Evolutionary conservation across 2,888 invertebrate genomes (phyloP).

Genomic region (Eutolmus rufibarbis): DNA sequence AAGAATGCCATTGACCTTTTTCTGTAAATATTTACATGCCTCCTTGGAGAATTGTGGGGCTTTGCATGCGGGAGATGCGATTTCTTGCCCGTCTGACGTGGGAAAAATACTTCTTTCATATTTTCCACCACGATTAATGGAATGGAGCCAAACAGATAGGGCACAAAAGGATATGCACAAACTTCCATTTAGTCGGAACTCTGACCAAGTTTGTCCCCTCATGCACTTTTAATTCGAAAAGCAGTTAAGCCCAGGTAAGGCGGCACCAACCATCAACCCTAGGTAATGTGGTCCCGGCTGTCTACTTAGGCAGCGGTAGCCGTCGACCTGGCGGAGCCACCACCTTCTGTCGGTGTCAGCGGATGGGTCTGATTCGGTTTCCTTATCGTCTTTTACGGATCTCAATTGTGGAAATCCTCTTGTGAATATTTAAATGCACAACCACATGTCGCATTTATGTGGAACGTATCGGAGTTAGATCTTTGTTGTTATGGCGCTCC

Average conservation of each 20-base stretch:
- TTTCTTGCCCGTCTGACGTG: conserved; percentile 42
- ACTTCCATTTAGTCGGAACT: neutral
- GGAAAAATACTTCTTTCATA: conserved; percentile 34
- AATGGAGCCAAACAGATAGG: neutral
- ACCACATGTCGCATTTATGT: conserved; percentile 36
- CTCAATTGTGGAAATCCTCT: conserved; percentile 42
- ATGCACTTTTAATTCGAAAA: conserved; percentile 48
- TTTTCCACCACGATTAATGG: neutral
- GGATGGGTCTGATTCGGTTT: conserved; percentile 36
- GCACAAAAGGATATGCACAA: conserved; percentile 39
- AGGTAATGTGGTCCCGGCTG: conserved; percentile 16
- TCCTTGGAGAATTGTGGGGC: neutral
- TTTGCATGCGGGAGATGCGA: conserved; percentile 5
- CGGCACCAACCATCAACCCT: conserved; percentile 12
- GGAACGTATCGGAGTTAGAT: conserved; percentile 31
- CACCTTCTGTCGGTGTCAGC: neutral
- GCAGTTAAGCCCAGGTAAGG: conserved; percentile 45
- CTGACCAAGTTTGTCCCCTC: conserved; percentile 21
- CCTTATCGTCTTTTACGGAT: conserved; percentile 38
- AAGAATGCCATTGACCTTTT: conserved; percentile 48
- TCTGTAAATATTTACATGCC: conserved; percentile 45
- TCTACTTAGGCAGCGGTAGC: conserved; percentile 24
- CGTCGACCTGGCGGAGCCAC: neutral
- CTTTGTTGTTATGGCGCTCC: conserved; percentile 21
- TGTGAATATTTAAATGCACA: conserved; percentile 43